Base-by-base conservation (phyloP, 2,113 vertebrate genomes). In the Labeo rohita region DNA sequence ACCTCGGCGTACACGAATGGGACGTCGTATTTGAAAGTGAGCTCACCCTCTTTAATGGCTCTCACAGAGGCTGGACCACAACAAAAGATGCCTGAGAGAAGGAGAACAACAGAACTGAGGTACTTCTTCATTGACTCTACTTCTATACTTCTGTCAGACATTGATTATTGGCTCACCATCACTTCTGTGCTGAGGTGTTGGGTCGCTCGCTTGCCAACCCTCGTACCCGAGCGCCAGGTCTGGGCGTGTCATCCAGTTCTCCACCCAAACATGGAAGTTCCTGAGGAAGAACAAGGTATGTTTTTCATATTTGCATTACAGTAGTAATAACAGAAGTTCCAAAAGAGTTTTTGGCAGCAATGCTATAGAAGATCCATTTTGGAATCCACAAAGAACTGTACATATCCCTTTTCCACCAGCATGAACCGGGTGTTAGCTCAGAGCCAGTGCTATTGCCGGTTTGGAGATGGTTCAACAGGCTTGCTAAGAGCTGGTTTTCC, bases 241-340 rank as follows among this genome's bases (percentile, higher is more conserved):
- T 0, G 96, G 96, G 45, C 97, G 97, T 6, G 92, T 89, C 97
- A 99, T 99, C 98, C 97, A 99, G 0, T 94, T 95, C 73, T 99
- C 98, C 65, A 97, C 94, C 98, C 98, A 99, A 87, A 97, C 97
- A 86, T 99, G 98, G 90, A 95, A 99, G 90, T 98, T 98, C 98
- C 98, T 99, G 84, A 84, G 13, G 36, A 73, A 50, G 28, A 28
- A 59, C 49, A 72, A 54, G 18, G 39, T 15, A 63, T 0, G 2
- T 15, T 63, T 45, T 43, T 80, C 11, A 13, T 0, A n/a, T 15
- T 80, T 77, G 6, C 47, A 49, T 76, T 72, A 45, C 8, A 72
- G 1, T 72, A 18, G 43, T 72, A 59, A 59, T 21, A 59, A 59
- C 8, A 59, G 18, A 59, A 59, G 2, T 21, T 59, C 18, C 54